Conservation (phyloP, 2,888 invertebrate species). For the Lycaena phlaeas region DNA sequence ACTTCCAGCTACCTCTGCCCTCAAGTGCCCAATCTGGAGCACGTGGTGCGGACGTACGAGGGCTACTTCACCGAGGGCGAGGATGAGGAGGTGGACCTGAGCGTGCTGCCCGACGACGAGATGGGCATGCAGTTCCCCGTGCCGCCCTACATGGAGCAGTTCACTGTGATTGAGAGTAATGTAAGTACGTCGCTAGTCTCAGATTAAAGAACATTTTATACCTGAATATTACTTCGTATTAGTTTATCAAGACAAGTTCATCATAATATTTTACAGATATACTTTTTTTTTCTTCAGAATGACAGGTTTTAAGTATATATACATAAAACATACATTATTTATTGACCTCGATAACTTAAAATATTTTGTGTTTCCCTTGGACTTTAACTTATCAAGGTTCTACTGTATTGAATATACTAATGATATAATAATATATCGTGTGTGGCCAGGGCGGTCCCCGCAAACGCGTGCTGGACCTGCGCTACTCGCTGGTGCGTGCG, state of each 20-base stretch:
- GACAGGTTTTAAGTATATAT: no score
- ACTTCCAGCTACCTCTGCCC: conserved; percentile 77
- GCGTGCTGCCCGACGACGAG: conserved; percentile 35
- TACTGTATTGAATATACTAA: no score
- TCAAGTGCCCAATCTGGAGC: conserved; percentile 78
- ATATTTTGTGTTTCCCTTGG: no score
- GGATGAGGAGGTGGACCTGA: conserved; percentile 29
- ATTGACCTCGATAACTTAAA: no score
- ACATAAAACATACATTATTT: no score
- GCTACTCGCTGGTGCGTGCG: conserved; percentile 87
- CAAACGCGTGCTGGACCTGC: conserved; percentile 76
- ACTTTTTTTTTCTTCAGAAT: no score
- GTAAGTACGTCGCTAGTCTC: conserved; percentile 15
- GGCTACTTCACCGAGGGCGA: conserved; percentile 62
- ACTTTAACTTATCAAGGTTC: no score
- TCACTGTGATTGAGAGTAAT: conserved; percentile 19
- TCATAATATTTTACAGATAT: no score
- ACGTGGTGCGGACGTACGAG: conserved; percentile 81
- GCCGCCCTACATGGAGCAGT: conserved; percentile 36
- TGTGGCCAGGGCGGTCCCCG: conserved; percentile 29
- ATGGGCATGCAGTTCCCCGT: conserved; percentile 41
- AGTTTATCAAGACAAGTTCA: no score
- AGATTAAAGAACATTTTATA: no score
- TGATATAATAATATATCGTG: no score
- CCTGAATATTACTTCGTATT: no score